phyloP scores from a whole-genome alignment of 2,797 vertebrate genomes.

The Sarcophilus harrisii region DNA sequence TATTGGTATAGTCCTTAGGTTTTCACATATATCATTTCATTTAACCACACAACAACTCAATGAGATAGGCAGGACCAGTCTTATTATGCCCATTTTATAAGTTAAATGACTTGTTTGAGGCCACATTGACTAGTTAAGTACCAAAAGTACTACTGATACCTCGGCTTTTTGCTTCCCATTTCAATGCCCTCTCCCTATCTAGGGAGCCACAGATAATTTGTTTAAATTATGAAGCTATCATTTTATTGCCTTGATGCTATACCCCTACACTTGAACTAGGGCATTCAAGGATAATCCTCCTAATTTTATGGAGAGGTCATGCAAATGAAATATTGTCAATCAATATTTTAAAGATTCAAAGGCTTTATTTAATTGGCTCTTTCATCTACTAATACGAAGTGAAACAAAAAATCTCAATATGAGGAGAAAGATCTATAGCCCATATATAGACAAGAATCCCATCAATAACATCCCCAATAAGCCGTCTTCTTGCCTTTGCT shows the following conservation, averaged over 20 bases:
- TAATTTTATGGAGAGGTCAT: background rate
- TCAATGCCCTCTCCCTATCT: background rate
- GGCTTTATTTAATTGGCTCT: background rate
- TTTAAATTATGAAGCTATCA: background rate
- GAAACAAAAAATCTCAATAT: background rate
- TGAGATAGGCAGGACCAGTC: background rate
- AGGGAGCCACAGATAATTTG: background rate
- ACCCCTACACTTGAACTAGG: background rate
- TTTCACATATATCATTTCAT: background rate
- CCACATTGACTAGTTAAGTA: background rate
- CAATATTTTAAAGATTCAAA: background rate
- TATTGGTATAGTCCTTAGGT: background rate
- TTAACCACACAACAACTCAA: background rate
- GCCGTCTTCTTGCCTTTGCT: background rate
- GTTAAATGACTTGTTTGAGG: background rate
- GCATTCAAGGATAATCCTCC: background rate
- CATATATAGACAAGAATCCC: background rate
- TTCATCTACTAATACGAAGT: background rate
- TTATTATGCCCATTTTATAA: background rate
- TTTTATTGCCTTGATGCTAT: background rate
- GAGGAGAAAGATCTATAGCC: background rate
- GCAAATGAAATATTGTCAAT: background rate
- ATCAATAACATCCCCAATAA: background rate
- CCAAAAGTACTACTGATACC: background rate
- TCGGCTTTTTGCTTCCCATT: background rate